A percentile compares a stretch with the other conserved stretches of the same genome.
phyloP scores from a whole-genome alignment of 2,113 vertebrate species.

The Tachysurus vachellii region DNA sequence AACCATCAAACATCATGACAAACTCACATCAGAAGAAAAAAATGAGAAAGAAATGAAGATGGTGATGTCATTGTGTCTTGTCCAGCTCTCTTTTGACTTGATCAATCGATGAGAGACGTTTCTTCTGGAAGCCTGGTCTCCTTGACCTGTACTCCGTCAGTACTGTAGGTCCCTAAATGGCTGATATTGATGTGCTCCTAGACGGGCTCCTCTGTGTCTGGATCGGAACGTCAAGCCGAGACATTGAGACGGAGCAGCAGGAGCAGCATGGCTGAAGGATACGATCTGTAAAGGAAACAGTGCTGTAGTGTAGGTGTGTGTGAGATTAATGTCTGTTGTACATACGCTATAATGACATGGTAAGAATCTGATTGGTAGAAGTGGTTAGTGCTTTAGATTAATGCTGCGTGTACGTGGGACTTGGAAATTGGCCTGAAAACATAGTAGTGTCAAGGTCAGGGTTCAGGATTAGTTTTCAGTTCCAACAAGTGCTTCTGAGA shows the following conservation, averaged over 20 bases:
- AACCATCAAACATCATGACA: constrained; percentile 41
- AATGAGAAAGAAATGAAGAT: constrained; percentile 27
- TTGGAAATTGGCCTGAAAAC: not conserved
- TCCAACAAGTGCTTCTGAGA: not conserved
- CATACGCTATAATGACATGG: not conserved
- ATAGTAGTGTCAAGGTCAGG: not conserved
- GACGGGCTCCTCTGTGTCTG: constrained; percentile 40
- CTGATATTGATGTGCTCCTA: constrained; percentile 40
- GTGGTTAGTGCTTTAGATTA: not conserved
- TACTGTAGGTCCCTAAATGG: constrained; percentile 32
- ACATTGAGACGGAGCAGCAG: not conserved
- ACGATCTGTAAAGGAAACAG: not conserved
- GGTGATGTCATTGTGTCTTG: constrained; percentile 31
- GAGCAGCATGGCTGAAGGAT: not conserved
- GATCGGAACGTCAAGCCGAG: constrained; percentile 2
- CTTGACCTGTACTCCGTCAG: constrained; percentile 31
- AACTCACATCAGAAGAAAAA: constrained; percentile 18
- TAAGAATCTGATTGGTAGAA: not conserved
- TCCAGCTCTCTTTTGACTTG: constrained; percentile 29
- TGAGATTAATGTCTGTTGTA: not conserved
- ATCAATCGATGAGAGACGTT: constrained; percentile 50
- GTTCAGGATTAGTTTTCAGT: not conserved
- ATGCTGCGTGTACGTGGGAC: not conserved
- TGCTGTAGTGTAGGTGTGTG: not conserved
- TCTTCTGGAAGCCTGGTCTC: constrained; percentile 26